Evolutionary conservation across 1,140 invertebrate genomes (phyloP).

Genomic region (Galleria mellonella): DNA sequence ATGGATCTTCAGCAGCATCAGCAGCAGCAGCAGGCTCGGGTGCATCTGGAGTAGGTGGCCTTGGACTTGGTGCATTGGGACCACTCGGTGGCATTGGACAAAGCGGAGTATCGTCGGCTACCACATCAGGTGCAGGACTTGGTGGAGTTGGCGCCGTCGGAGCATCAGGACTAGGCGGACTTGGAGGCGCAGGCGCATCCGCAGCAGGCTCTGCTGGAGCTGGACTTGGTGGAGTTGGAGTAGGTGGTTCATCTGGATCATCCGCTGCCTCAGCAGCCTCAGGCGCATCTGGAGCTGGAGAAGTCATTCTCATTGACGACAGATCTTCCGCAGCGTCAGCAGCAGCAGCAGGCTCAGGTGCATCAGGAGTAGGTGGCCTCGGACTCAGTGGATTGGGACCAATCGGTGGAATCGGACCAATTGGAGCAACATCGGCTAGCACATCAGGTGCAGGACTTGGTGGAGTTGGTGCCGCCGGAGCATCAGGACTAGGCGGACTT

Average conservation of each 20-base stretch:
- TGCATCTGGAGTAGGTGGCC: not conserved
- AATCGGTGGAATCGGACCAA: no score
- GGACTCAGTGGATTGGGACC: no score
- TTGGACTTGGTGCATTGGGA: not conserved
- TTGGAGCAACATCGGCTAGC: no score
- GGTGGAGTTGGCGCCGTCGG: not conserved
- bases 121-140: not conserved
- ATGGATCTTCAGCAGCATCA: not conserved
- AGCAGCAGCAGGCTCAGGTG: not conserved
- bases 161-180: not conserved
- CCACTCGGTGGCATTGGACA: not conserved
- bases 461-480: no score
- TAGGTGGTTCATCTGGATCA: no score
- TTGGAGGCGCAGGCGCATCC: not conserved
- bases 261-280: no score
- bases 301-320: not conserved
- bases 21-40: not conserved
- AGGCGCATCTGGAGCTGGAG: not conserved
- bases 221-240: not conserved
- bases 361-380: not conserved
- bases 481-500: no score
- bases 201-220: not conserved
- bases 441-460: no score
- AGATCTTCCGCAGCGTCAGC: not conserved
- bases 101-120: not conserved